phyloP scores from a whole-genome alignment of 2,797 vertebrate species.

The Cuniculus paca region DNA sequence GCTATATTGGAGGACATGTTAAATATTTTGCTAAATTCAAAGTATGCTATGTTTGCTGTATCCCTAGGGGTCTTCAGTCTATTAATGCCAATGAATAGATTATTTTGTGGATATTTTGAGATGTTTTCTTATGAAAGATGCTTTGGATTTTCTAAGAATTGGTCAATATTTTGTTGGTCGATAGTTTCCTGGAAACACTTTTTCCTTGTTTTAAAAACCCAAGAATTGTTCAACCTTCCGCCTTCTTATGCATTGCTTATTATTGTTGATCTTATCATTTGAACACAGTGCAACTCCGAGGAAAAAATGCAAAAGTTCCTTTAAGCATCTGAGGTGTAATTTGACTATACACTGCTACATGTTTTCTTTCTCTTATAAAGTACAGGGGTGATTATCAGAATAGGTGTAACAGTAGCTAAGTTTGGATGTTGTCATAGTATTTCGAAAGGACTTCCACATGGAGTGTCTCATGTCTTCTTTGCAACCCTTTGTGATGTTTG shows the following conservation, averaged over 20 bases:
- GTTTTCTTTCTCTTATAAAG: conserved; percentile 9
- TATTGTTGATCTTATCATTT: neutral
- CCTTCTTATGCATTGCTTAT: neutral
- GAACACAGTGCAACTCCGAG: neutral
- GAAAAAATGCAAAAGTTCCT: neutral
- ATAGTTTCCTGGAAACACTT: neutral
- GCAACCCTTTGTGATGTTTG: neutral
- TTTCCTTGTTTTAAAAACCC: neutral
- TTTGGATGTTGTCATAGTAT: neutral
- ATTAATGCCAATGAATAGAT: neutral
- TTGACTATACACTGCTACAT: neutral
- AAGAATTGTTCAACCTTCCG: neutral
- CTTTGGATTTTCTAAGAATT: conserved; percentile 57
- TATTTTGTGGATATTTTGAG: conserved; percentile 17
- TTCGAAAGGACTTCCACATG: neutral
- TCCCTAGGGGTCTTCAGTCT: conserved; percentile 29
- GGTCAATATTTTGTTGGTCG: neutral
- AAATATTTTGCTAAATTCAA: conserved; percentile 65
- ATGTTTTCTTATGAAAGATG: conserved; percentile 23
- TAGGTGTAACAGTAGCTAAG: neutral
- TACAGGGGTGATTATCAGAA: neutral
- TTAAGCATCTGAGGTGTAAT: neutral
- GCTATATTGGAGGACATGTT: neutral
- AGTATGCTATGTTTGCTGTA: neutral
- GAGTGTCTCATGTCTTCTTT: neutral